Base-by-base conservation (phyloP, 2,797 vertebrate genomes). In the Tarsius wallacei region DNA sequence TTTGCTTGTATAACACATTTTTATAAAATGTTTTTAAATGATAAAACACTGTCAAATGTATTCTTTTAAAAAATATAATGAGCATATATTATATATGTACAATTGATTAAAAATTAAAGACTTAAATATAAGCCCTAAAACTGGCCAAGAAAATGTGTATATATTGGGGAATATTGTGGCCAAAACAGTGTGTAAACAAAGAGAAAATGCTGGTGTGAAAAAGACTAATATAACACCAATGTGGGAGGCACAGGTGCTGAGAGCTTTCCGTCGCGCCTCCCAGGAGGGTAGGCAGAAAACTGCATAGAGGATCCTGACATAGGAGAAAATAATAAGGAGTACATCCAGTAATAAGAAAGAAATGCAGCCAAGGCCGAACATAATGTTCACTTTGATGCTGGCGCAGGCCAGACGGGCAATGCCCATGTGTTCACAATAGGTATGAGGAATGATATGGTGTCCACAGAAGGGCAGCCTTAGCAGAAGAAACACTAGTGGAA, bases 351-450 rank as follows among this genome's bases (percentile, higher is more conserved):
- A 87, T 53, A 97, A 49, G 0, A 98, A 15, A 71, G 93, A 81
- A 84, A 97, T 97, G 13, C 51, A 7, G 0, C 90, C 94, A 87
- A 98, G 83, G 16, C 97, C 93, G 76, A 93, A 98, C 6, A 94
- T 42, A 63, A 88, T 96, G 16, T 97, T 97, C 1, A 92, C 15
- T 53, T 82, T 91, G 66, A 96, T 93, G 71, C 90, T 90, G 17
- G 87, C 85, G 87, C 96, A 98, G 10, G 97, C 91, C 26, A 98
- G 47, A 15, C 55, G 63, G 33, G 97, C 96, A 78, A 98, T 93
- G 26, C 84, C 76, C 98, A 97, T 97, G 63, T 97, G 85, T 22
- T 98, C 97, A 78, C 98, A 98, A 19, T 94, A 98, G 21, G 95
- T 94, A 61, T 98, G 97, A 70, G 63, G 96, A 7, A 98, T 95